Base-by-base conservation (phyloP, 2,113 vertebrate species). In the Carassius auratus region DNA sequence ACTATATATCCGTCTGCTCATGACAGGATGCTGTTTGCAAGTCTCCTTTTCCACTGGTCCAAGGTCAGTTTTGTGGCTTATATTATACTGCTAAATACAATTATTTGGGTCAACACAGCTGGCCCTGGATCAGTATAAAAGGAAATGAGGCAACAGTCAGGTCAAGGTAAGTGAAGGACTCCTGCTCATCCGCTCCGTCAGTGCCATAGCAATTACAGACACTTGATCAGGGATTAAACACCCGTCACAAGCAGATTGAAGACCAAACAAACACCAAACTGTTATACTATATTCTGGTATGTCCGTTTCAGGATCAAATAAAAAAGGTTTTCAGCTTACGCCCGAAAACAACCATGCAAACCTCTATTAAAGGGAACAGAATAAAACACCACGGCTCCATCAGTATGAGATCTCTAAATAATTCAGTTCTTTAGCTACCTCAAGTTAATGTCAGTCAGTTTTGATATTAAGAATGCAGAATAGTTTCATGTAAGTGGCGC, bases 221-320 rank as follows among this genome's bases (percentile, higher is more conserved):
- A 83, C 66, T 81, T 26, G 84, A 78, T 84, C 80, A 50, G 81
- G 85, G 83, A 88, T 89, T 85, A 83, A 85, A 85, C 85, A 61
- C 55, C 38, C 21, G 8, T 57, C 19, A 21, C 38, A 66, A 73
- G 33, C 59, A 82, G 76, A 86, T 61, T 84, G 83, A 64, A 48
- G 55, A 69, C 33, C 79, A 84, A 84, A 55, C 61, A 73, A 38
- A 85, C 73, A 66, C 64, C 64, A 50, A 50, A 50, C 48, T 50
- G 48, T 12, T 12, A 50, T 50, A 50, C 3, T 13, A 13, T 50
- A 86, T 17, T 69, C 33, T 69, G 66, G 36, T 17, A 69, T 0
- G 17, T 71, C 8, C 36, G 17, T 38, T 71, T 38, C 1, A 19
- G 21, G 68, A 38, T 71, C 17, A 71, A 71, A 69, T 5, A 19